These are phyloP conservation scores for Trichonephila clavata DNA, from an alignment of 1,140 invertebrate species.

Conservation along the genomic window DNA sequence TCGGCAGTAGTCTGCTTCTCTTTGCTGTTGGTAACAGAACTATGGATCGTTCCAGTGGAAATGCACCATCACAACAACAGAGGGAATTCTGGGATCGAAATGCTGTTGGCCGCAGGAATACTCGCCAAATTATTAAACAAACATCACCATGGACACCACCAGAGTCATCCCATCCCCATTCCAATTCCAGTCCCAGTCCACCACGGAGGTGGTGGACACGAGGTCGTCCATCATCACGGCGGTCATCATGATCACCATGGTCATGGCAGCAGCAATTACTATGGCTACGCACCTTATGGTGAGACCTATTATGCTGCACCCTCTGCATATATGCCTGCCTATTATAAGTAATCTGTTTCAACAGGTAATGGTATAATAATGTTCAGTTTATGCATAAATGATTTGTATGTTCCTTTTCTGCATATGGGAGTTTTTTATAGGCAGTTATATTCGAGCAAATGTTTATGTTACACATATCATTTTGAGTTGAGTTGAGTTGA, in stretches of 20 bases:
- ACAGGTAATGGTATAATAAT: background rate
- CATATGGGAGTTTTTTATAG: no score
- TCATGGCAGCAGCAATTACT: conserved; percentile 46
- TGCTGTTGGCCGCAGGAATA: conserved; percentile 70
- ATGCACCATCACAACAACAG: conserved; percentile 8
- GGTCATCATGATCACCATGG: conserved; percentile 67
- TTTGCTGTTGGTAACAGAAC: background rate
- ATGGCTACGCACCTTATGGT: conserved; percentile 61
- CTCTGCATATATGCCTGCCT: conserved; percentile 39
- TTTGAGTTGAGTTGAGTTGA: no score
- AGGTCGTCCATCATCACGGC: conserved; percentile 20
- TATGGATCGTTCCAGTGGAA: background rate
- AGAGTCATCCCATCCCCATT: conserved; percentile 60
- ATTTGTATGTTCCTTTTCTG: no score
- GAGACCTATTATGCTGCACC: conserved; percentile 48
- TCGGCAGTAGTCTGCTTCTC: background rate
- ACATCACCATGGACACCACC: conserved; percentile 56
- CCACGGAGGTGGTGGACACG: conserved; percentile 43
- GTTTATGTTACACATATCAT: no score
- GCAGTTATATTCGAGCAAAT: no score
- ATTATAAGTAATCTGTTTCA: conserved; percentile 4
- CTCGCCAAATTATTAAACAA: conserved; percentile 69
- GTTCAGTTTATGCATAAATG: background rate
- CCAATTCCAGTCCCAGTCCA: conserved; percentile 65
- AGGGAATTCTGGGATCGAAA: conserved; percentile 69